A percentile compares a stretch with the other conserved stretches of the same genome.
These are phyloP conservation scores for Cataglyphis albicans DNA, from an alignment of 2,888 invertebrate genomes.

Conservation along the genomic window DNA sequence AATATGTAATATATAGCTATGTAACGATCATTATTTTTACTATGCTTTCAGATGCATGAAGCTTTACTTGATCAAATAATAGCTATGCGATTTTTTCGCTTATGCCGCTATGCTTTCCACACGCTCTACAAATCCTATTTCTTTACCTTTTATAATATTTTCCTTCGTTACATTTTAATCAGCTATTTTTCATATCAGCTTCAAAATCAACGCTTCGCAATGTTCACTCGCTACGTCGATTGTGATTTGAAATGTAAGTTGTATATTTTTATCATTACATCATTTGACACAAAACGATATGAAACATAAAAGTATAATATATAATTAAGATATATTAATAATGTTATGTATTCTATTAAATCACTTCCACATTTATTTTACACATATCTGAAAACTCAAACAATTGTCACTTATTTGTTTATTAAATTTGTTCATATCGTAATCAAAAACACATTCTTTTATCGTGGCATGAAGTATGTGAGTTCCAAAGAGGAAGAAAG, in stretches of 20 bases:
- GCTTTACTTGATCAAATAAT: conserved; percentile 84
- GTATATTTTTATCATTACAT: conserved; percentile 32
- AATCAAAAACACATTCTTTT: conserved; percentile 71
- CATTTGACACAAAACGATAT: conserved; percentile 23
- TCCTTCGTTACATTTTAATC: conserved; percentile 53
- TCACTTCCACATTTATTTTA: conserved; percentile 12
- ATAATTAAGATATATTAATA: background rate
- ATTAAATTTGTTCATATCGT: conserved; percentile 77
- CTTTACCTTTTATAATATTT: conserved; percentile 37
- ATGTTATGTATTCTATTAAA: conserved; percentile 16
- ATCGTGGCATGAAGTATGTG: conserved; percentile 78
- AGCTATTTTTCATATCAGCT: conserved; percentile 72
- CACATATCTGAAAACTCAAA: conserved; percentile 26
- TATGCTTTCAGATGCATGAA: conserved; percentile 86
- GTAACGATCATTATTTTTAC: conserved; percentile 80
- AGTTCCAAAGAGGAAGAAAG: conserved; percentile 49
- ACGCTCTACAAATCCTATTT: conserved; percentile 63
- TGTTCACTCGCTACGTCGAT: conserved; percentile 73
- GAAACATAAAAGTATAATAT: background rate
- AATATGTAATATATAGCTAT: conserved; percentile 59
- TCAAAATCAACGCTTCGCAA: conserved; percentile 77
- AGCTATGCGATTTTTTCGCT: conserved; percentile 82
- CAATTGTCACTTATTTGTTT: conserved; percentile 58
- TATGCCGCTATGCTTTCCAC: conserved; percentile 86
- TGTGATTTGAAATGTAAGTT: conserved; percentile 76